A percentile compares a stretch with the other conserved stretches of the same genome.
Evolutionary conservation across 2,888 invertebrate species (phyloP).

Genomic region (Temnothorax rugatulus): DNA sequence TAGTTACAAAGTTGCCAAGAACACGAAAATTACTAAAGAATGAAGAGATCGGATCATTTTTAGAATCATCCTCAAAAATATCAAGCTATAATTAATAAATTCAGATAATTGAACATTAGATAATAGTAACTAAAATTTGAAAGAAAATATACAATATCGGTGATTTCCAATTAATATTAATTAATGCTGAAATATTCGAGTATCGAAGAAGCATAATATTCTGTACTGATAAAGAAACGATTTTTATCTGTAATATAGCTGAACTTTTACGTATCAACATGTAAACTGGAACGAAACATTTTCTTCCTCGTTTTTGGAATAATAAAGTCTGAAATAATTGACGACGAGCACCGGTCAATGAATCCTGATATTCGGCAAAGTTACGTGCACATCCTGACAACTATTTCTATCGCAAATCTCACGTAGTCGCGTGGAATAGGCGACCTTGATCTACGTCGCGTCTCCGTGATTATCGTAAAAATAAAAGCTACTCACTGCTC

Average conservation of each 20-base stretch:
- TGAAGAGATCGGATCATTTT: background rate
- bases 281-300: background rate
- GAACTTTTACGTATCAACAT: background rate
- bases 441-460: slow-evolving; percentile 41
- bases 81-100: background rate
- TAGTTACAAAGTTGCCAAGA: slow-evolving; percentile 5
- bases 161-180: background rate
- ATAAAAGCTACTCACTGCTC: slow-evolving; percentile 37
- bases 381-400: background rate
- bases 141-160: background rate
- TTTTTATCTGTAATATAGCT: background rate
- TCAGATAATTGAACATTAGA: background rate
- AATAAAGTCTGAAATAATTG: background rate
- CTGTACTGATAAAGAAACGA: background rate
- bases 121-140: background rate
- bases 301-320: background rate
- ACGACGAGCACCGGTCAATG: background rate
- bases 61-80: background rate
- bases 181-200: background rate
- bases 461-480: slow-evolving; percentile 36
- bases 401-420: slow-evolving; percentile 24
- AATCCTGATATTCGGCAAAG: background rate
- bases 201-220: background rate
- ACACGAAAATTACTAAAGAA: background rate
- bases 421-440: background rate